A percentile compares a stretch with the other conserved stretches of the same genome.
phyloP scores from a whole-genome alignment of 2,113 vertebrate genomes.

The Odontesthes bonariensis region DNA sequence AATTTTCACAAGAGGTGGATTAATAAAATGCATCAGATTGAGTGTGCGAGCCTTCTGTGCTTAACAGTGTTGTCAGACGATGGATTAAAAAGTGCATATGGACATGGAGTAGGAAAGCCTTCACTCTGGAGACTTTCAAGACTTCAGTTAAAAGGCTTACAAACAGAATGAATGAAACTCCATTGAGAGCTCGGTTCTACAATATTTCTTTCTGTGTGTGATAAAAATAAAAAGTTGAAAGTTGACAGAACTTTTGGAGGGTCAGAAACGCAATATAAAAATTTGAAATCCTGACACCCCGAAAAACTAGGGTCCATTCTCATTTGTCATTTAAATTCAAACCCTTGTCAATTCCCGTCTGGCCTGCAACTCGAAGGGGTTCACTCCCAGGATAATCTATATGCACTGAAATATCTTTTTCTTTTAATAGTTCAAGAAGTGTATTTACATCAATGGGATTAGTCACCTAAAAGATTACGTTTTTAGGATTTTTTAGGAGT shows the following conservation, averaged over 20 bases:
- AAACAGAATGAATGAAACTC: conserved; percentile 18
- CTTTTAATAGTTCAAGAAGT: not conserved
- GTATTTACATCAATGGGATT: conserved; percentile 54
- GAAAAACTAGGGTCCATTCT: conserved; percentile 76
- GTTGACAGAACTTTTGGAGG: conserved; percentile 29
- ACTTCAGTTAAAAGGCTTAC: not conserved
- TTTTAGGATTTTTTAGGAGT: conserved; percentile 7
- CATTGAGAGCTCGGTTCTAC: conserved; percentile 33
- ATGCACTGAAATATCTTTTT: conserved; percentile 7
- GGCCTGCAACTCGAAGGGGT: conserved; percentile 24
- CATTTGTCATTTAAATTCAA: conserved; percentile 23
- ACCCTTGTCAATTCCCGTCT: not conserved
- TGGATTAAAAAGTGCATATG: not conserved
- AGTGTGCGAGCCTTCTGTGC: no score
- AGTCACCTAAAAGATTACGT: conserved; percentile 36
- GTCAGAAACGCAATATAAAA: conserved; percentile 39
- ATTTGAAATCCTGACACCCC: conserved; percentile 50
- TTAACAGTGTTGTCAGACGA: not conserved
- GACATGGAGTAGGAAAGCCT: not conserved
- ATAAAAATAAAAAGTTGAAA: conserved; percentile 32
- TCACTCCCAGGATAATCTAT: conserved; percentile 22
- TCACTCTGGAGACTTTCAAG: not conserved
- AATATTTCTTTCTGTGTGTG: conserved; percentile 15
- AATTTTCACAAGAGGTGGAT: not conserved
- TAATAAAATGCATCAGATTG: not conserved